phyloP scores from a whole-genome alignment of 2,113 vertebrate genomes.

The Fulmarus glacialis region DNA sequence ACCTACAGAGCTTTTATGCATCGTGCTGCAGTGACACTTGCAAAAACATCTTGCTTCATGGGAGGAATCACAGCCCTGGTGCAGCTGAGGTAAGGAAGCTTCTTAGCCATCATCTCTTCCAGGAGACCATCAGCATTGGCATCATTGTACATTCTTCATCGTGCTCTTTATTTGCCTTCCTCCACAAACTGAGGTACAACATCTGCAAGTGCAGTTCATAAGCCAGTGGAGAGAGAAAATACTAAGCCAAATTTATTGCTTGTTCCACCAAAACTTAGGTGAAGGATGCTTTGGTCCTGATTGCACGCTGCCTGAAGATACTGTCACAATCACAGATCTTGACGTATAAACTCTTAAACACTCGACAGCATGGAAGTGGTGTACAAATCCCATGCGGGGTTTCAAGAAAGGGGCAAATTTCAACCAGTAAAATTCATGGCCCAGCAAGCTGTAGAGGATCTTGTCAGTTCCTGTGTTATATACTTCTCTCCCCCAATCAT shows the following conservation, averaged over 20 bases:
- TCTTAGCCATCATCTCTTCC: background rate
- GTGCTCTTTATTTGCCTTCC: background rate
- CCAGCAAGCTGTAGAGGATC: background rate
- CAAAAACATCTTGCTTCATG: background rate
- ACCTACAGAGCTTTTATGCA: background rate
- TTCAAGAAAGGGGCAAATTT: slow-evolving; percentile 27
- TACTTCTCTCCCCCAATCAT: background rate
- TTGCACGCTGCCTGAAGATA: background rate
- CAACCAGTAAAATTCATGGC: background rate
- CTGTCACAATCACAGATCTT: background rate
- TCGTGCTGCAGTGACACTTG: background rate
- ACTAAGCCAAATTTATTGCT: background rate
- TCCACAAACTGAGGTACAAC: background rate
- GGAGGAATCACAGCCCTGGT: background rate
- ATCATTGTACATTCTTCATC: background rate
- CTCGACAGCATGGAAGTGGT: background rate
- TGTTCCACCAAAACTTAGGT: background rate
- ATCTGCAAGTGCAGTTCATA: background rate
- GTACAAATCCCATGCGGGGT: background rate
- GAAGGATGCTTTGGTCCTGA: background rate
- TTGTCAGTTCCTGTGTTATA: background rate
- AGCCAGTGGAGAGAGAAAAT: background rate
- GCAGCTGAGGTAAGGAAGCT: background rate
- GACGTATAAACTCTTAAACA: background rate
- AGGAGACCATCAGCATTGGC: background rate